A percentile compares a stretch with the other conserved stretches of the same genome.
These are phyloP conservation scores for Dermolepida albohirtum DNA, from an alignment of 2,888 invertebrate species.

Conservation along the genomic window DNA sequence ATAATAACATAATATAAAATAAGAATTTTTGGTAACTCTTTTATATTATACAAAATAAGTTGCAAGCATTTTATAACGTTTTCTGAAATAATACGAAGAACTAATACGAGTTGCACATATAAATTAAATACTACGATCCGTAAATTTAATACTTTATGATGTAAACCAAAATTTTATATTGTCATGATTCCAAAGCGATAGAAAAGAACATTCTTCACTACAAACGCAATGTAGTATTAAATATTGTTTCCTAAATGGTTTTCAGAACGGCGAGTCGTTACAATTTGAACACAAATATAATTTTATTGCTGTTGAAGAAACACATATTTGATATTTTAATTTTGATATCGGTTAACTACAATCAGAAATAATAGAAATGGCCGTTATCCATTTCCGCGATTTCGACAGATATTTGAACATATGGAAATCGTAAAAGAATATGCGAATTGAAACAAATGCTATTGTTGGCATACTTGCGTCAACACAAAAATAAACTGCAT, in stretches of 20 bases:
- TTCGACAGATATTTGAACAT: constrained; percentile 18
- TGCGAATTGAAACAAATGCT: neutral
- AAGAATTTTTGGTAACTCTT: too few relatives aligned
- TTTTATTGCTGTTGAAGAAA: neutral
- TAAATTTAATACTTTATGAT: too few relatives aligned
- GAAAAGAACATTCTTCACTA: too few relatives aligned
- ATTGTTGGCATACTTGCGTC: too few relatives aligned
- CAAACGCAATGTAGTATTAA: neutral
- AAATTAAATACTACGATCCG: too few relatives aligned
- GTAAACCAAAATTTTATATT: too few relatives aligned
- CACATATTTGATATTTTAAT: neutral
- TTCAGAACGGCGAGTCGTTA: neutral
- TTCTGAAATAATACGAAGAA: too few relatives aligned
- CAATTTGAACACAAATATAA: neutral
- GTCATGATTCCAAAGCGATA: neutral
- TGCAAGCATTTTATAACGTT: too few relatives aligned
- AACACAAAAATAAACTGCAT: too few relatives aligned
- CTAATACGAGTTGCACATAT: too few relatives aligned
- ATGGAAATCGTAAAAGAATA: neutral
- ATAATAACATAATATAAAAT: too few relatives aligned
- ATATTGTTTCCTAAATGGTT: constrained; percentile 16
- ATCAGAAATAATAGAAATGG: neutral
- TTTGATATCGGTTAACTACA: neutral
- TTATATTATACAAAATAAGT: too few relatives aligned
- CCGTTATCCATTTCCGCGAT: neutral